Evolutionary conservation across 2,888 invertebrate genomes (phyloP), one percentile per base, ranked within the genome.

Genomic region (Pollenia griseotomentosa): DNA sequence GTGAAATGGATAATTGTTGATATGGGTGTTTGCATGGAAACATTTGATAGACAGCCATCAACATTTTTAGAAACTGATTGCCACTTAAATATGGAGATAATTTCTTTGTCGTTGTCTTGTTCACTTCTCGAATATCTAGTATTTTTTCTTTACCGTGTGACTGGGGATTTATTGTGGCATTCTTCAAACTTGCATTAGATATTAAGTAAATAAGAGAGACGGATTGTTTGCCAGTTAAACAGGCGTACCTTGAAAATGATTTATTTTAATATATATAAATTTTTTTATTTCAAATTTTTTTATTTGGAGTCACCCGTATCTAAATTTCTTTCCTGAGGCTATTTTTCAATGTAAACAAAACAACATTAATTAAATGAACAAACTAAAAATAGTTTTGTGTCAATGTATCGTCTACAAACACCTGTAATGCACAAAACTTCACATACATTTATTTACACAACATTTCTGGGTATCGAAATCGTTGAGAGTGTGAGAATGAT

Each of bases 311-410:
- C 9, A 3, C n/a, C 42, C 61, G 42, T 63, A 42, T 63, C 6
- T 2, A n/a, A 9, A 7, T 40, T 8, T 9, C 19, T 40, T 65
- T 44, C 1, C 16, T 42, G 1, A 59, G 23, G 12, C 12, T 46
- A 59, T 73, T 12, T 73, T 9, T 40, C 59, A 59, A 78, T 33
- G 40, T 33, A 33, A 78, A 78, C 19, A 68, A 57, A 68, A 78
- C 59, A 68, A 46, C 77, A 55, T 57, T 57, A 78, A 78, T 59
- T 66, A 55, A 80, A 53, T 71, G 73, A 63, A 74, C 46, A 65
- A 66, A 74, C 19, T 57, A 16, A 55, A 44, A 46, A 74, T 42
- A 16, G 55, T 66, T 66, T 57, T 42, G 16, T 11, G 7, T 51
- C 42, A 33, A 66, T 44, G 23, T 44, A 23, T 59, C 16, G 19